Percentiles rank a stretch among this genome's conserved stretches.
Conservation (phyloP, 1,140 invertebrate species). For the Planococcus citri region DNA sequence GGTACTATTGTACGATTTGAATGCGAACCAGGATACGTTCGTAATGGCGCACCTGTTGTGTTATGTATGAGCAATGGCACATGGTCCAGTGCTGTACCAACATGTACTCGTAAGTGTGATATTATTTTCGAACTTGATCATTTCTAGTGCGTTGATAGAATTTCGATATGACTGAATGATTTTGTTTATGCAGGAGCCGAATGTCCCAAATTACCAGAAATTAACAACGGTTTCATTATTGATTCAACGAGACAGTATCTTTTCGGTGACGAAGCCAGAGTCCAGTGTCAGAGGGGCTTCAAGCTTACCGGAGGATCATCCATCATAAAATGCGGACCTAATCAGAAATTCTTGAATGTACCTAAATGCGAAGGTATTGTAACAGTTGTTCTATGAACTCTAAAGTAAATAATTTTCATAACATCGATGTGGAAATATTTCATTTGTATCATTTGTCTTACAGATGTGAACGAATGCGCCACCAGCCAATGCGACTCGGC, state of each 20-base stretch:
- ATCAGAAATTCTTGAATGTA: conserved; percentile 69
- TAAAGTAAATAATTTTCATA: too few relatives aligned
- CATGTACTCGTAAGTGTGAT: conserved; percentile 57
- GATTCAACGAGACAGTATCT: conserved; percentile 60
- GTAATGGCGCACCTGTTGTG: conserved; percentile 76
- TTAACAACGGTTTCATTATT: conserved; percentile 64
- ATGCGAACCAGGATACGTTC: conserved; percentile 83
- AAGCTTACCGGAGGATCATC: conserved; percentile 72
- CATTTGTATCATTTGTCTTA: conserved; percentile 24
- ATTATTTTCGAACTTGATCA: not conserved
- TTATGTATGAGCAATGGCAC: conserved; percentile 93
- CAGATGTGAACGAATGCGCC: conserved; percentile 84
- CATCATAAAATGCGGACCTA: conserved; percentile 73
- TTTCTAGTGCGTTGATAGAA: not conserved
- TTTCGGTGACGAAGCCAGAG: conserved; percentile 80
- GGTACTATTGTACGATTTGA: conserved; percentile 90
- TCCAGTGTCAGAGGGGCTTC: conserved; percentile 85
- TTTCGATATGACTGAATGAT: not conserved
- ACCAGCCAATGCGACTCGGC: conserved; percentile 77
- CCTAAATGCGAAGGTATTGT: conserved; percentile 70
- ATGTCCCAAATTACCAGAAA: conserved; percentile 69
- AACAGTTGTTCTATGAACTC: not conserved
- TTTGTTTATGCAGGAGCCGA: conserved; percentile 37
- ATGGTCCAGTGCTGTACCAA: conserved; percentile 85
- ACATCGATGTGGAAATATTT: not conserved